Evolutionary conservation across 2,113 vertebrate species (phyloP), one percentile per base, ranked within the genome.

Genomic region (Gavialis gangeticus): DNA sequence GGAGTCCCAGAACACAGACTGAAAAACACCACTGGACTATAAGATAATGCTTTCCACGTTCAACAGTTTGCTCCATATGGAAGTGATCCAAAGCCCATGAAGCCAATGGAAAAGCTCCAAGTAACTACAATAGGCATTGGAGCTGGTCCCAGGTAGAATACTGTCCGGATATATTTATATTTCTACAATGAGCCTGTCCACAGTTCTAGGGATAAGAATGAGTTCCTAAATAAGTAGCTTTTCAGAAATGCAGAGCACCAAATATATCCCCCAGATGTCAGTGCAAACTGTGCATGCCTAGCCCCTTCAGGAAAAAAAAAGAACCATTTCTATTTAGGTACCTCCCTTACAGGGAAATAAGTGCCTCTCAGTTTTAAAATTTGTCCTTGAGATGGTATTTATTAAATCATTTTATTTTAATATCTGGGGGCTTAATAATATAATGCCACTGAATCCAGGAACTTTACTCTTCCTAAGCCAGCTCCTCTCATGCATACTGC

Each of bases 311-410:
- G 2, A 16, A 85, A 71, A 64, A 69, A 58, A 77, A 10, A 17
- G 87, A 80, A 25, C 3, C 13, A 4, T 46, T 16, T 2, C n/a
- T 15, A 0, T 67, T 89, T 30, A 67, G 30, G 59, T 27, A 89
- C 5, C 16, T 55, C 46, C 46, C 46, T 19, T 27, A 71, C 7
- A 69, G 15, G 15, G 4, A 21, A 1, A 1, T 27, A 57, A 1
- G 2, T 21, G 14, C 34, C 10, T 0, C n/a, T 89, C 55, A 91
- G 57, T 73, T 55, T 66, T 77, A 93, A 28, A 25, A 25, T 28
- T 19, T 60, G 19, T 9, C 64, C 87, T 77, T 46, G 12, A n/a
- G 17, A 30, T 34, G 11, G 15, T 6, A 12, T 11, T 75, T 46
- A 25, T 73, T 73, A 73, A 34, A 37, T 22, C 46, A 46, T 71